Evolutionary conservation across 1,140 invertebrate species (phyloP), one percentile per base, ranked within the genome.

Genomic region (Halesus radiatus): DNA sequence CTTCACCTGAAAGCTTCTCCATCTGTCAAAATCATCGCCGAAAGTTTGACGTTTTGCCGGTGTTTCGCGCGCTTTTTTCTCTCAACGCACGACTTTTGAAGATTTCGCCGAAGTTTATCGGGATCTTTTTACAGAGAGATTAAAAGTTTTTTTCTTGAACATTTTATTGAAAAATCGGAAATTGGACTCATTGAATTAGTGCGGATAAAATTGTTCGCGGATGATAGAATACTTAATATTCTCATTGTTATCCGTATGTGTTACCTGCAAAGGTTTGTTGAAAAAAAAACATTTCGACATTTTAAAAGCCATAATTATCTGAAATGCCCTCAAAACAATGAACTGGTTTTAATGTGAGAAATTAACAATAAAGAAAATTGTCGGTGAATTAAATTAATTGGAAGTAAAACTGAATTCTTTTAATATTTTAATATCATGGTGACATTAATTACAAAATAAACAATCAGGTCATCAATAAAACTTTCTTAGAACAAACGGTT

Each of bases 51-150:
- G 22, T 79, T 79, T 58, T 70, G 53, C 58, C 50, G 15, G 45
- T 37, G 56, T 79, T 79, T 79, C 78, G 68, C 78, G 78, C 78
- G 78, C 78, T 79, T 79, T 79, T 16, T 29, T 29, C 26, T 29
- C 26, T 18, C 45, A 10, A 32, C 20, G n/a, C 68, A 20, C 20
- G 13, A 18, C 26, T 23, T 53, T 5, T 1, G 26, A 70, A 70
- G 15, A 64, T n/a, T 70, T 8, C 66, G 20, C 64, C 45, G 50
- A n/a, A 22, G 13, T 26, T 72, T 72, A 26, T 72, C 20, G 50
- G 10, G 26, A 72, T 18, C 45, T 20, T 72, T 72, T 66, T 66
- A 29, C 16, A 32, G 6, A 66, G 5, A 26, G 20, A 72, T 23
- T 60, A 26, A 60, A 60, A 60, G 7, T 20, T 60, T 26, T 18